These are phyloP conservation scores for Alcedo atthis DNA, from an alignment of 2,797 vertebrate species.

Conservation along the genomic window DNA sequence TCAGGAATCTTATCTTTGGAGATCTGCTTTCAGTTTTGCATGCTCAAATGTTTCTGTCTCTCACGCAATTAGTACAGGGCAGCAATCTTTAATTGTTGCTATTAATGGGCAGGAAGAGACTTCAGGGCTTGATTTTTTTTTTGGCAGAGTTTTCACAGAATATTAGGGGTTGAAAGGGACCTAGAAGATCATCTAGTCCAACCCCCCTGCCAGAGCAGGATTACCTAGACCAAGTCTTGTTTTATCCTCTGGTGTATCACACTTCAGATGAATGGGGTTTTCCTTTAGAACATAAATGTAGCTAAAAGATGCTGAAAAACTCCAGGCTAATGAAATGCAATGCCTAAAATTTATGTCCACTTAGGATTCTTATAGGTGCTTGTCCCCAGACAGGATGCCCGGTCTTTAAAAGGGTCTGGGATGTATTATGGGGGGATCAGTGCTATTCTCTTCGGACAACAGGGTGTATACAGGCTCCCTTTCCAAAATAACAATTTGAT, in stretches of 20 bases:
- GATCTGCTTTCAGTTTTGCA: background rate
- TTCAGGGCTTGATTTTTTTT: background rate
- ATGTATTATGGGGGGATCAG: background rate
- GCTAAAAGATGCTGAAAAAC: background rate
- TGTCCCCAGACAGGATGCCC: background rate
- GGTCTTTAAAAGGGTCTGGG: background rate
- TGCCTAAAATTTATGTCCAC: background rate
- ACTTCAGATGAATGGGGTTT: background rate
- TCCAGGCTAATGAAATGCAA: background rate
- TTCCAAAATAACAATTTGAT: background rate
- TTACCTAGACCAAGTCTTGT: too few relatives aligned
- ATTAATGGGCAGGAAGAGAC: background rate
- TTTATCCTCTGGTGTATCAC: background rate
- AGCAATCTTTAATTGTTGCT: background rate
- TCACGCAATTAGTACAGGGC: background rate
- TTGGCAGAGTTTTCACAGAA: background rate
- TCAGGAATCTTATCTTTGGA: background rate
- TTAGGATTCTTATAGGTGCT: background rate
- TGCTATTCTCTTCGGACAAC: background rate
- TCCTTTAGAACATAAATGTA: background rate
- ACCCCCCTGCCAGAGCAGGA: too few relatives aligned
- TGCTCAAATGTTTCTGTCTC: background rate
- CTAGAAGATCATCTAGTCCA: too few relatives aligned
- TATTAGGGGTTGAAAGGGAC: too few relatives aligned
- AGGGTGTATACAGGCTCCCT: background rate